A percentile compares a stretch with the other conserved stretches of the same genome.
These are phyloP conservation scores for Hydropsyche tenuis DNA, from an alignment of 1,140 invertebrate species.

Conservation along the genomic window DNA sequence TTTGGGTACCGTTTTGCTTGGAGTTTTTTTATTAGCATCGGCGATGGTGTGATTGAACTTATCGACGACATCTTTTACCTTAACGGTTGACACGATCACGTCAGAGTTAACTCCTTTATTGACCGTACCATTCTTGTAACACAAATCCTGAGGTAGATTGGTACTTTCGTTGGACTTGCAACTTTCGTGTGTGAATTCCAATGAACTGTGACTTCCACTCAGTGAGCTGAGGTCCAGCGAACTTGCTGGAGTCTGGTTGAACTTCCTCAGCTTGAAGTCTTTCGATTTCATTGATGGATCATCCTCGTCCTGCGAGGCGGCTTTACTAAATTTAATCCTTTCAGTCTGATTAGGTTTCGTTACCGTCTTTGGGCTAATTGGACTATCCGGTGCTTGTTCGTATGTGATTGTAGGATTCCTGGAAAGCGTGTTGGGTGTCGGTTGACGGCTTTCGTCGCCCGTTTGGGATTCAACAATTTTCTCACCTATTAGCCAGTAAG, in stretches of 20 bases:
- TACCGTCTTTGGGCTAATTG: conserved; percentile 37
- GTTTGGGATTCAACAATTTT: conserved; percentile 42
- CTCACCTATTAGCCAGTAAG: conserved; percentile 89
- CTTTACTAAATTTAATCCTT: conserved; percentile 21
- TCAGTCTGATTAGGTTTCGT: conserved; percentile 28
- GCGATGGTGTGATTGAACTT: conserved; percentile 57
- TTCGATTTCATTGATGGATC: conserved; percentile 27
- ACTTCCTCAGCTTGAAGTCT: conserved; percentile 38
- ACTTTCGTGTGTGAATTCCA: conserved; percentile 43
- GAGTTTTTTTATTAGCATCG: conserved; percentile 29
- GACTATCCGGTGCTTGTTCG: conserved; percentile 47
- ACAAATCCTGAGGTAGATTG: conserved; percentile 21
- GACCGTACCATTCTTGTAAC: conserved; percentile 43
- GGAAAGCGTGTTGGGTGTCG: conserved; percentile 37
- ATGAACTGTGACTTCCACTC: conserved; percentile 47
- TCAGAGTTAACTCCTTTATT: conserved; percentile 43
- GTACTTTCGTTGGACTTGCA: conserved; percentile 30
- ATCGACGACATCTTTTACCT: conserved; percentile 61
- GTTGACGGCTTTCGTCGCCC: conserved; percentile 19
- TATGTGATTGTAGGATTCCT: conserved; percentile 48
- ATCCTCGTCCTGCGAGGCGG: conserved; percentile 43
- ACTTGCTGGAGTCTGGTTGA: conserved; percentile 44
- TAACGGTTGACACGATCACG: conserved; percentile 61
- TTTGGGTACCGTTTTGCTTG: conserved; percentile 40
- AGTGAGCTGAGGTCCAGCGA: conserved; percentile 45